These are phyloP conservation scores for Drosophila ochracea DNA, from an alignment of 2,888 invertebrate genomes.

Conservation along the genomic window DNA sequence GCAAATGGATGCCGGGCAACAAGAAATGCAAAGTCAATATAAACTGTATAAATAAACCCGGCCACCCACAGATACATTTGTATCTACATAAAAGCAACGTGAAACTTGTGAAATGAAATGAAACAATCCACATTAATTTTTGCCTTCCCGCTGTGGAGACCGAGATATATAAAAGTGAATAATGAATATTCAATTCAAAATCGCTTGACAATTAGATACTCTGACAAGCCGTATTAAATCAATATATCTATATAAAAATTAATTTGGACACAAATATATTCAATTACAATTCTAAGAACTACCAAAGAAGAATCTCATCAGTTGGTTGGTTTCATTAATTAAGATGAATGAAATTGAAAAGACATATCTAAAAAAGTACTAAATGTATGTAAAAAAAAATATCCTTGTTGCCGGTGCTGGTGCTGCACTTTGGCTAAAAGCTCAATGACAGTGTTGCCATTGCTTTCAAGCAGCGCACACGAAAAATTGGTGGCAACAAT, in stretches of 20 bases:
- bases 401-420: background rate
- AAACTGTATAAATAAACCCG: constrained; percentile 46
- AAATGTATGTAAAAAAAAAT: background rate
- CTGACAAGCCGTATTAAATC: background rate
- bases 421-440: constrained; percentile 2
- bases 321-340: background rate
- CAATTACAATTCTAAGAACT: background rate
- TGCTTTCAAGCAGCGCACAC: constrained; percentile 3
- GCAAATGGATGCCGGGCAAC: constrained; percentile 17
- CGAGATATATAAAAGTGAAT: background rate
- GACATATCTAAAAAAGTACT: background rate
- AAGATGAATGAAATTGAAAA: background rate
- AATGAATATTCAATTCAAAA: background rate
- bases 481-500: constrained; percentile 40
- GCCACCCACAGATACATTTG: constrained; percentile 10
- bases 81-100: background rate
- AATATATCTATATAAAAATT: background rate
- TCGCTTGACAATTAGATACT: background rate
- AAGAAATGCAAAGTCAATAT: constrained; percentile 21
- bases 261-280: background rate
- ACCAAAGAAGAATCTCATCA: background rate
- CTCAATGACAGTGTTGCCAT: constrained; percentile 50
- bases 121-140: background rate
- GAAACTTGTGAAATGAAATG: background rate
- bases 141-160: background rate